These are phyloP conservation scores for Petrocephalus zakoni DNA, from an alignment of 2,113 vertebrate species.

Conservation along the genomic window DNA sequence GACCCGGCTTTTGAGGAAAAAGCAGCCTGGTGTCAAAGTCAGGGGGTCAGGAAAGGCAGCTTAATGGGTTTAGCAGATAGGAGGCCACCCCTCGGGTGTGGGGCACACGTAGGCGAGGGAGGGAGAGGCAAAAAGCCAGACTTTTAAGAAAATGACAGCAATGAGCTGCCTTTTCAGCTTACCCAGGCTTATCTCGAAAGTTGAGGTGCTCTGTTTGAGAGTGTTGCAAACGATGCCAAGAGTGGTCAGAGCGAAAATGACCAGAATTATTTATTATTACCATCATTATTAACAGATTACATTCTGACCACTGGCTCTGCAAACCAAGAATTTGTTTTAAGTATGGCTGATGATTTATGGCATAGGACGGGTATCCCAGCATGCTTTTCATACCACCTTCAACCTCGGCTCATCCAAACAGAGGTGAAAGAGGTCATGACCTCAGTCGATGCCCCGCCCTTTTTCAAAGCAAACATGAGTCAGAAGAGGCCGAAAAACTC, in stretches of 20 bases:
- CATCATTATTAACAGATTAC: background rate
- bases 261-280: background rate
- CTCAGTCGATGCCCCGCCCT: background rate
- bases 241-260: background rate
- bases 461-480: background rate
- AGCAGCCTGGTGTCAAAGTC: background rate
- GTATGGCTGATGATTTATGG: background rate
- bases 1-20: slow-evolving; percentile 3
- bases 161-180: background rate
- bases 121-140: background rate
- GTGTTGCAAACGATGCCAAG: background rate
- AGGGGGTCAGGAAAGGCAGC: background rate
- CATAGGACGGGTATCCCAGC: background rate
- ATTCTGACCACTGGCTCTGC: background rate
- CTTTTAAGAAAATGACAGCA: background rate
- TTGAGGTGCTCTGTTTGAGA: background rate
- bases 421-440: background rate
- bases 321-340: background rate
- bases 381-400: background rate
- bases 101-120: background rate
- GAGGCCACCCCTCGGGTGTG: background rate
- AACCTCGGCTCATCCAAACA: background rate
- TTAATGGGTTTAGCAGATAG: background rate
- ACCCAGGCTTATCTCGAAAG: background rate
- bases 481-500: background rate